phyloP scores from a whole-genome alignment of 2,888 invertebrate species.

The Stenotaenia linearis region DNA sequence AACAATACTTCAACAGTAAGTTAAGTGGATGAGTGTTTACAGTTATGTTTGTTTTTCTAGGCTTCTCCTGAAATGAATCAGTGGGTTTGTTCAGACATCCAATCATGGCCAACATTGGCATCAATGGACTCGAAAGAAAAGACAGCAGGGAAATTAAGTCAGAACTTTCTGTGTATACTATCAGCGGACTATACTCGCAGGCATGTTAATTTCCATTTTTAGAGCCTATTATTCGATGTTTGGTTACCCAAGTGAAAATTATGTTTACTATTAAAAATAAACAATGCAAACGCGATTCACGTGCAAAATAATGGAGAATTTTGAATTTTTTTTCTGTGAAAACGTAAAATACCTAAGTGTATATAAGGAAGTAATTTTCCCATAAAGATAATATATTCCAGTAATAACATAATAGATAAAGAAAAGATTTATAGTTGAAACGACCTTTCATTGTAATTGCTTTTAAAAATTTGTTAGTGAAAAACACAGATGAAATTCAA shows the following conservation, averaged over 20 bases:
- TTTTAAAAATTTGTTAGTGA: too few relatives aligned
- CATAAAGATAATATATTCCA: too few relatives aligned
- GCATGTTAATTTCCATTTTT: not conserved
- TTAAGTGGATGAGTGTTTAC: not conserved
- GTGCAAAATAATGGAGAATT: not conserved
- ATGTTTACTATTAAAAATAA: not conserved
- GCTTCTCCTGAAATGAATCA: slow-evolving; percentile 10
- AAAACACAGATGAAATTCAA: too few relatives aligned
- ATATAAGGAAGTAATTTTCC: not conserved
- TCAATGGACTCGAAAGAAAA: not conserved
- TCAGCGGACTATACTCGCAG: slow-evolving; percentile 37
- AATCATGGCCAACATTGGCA: slow-evolving; percentile 26
- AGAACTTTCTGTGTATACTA: slow-evolving; percentile 37
- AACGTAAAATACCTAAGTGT: not conserved
- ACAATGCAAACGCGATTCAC: not conserved
- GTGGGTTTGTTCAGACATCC: slow-evolving; percentile 17
- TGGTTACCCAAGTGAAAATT: not conserved
- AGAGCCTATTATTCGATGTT: not conserved
- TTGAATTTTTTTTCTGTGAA: not conserved
- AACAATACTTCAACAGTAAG: not conserved
- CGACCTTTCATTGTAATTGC: too few relatives aligned
- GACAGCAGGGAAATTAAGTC: not conserved
- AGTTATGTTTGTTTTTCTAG: not conserved
- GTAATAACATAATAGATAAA: too few relatives aligned
- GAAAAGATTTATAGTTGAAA: too few relatives aligned